Conservation (phyloP, 2,888 invertebrate genomes). For the Catonia carolina region DNA sequence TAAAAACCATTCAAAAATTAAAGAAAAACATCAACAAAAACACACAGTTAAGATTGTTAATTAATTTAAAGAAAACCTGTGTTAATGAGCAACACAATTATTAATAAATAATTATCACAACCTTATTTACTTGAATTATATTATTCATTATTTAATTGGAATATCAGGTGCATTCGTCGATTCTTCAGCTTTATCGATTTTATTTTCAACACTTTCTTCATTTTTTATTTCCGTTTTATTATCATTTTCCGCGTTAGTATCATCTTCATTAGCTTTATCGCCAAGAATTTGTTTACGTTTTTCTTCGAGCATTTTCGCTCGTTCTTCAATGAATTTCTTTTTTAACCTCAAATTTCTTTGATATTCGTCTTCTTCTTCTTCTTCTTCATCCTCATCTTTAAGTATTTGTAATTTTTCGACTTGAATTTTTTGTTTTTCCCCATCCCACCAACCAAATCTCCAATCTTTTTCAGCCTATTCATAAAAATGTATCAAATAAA, state of each 20-base stretch:
- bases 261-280: conserved; percentile 23
- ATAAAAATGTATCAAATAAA: conserved; percentile 20
- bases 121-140: too few relatives aligned
- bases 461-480: conserved; percentile 27
- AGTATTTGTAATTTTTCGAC: conserved; percentile 27
- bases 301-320: conserved; percentile 24
- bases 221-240: conserved; percentile 8
- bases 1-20: too few relatives aligned
- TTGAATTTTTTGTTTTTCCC: conserved; percentile 28
- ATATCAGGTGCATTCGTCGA: too few relatives aligned
- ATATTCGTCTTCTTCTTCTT: conserved; percentile 24
- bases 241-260: background rate
- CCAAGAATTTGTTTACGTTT: conserved; percentile 24
- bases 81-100: too few relatives aligned
- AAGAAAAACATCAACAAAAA: too few relatives aligned
- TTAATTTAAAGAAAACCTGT: too few relatives aligned
- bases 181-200: too few relatives aligned
- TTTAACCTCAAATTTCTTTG: conserved; percentile 21
- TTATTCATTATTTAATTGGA: too few relatives aligned
- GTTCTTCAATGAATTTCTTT: conserved; percentile 27
- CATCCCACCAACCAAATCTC: conserved; percentile 38
- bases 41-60: too few relatives aligned
- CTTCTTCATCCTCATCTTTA: conserved; percentile 27
- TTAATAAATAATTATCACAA: too few relatives aligned
- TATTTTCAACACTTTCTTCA: too few relatives aligned